Conservation (phyloP, 2,797 vertebrate genomes). For the Esox masquinongy region DNA sequence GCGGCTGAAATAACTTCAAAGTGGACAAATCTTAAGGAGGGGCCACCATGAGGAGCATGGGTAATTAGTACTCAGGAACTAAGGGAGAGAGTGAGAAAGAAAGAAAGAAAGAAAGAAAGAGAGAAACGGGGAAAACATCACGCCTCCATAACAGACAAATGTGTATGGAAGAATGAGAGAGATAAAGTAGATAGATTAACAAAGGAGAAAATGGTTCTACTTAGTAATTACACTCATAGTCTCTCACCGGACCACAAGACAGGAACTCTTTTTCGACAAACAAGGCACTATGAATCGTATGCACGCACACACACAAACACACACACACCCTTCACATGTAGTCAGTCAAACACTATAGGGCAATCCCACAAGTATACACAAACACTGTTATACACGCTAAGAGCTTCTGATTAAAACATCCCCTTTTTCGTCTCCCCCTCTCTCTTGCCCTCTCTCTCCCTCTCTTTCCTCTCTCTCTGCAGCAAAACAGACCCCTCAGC, state of each 20-base stretch:
- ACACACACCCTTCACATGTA: background rate
- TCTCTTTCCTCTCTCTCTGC: background rate
- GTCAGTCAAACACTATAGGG: background rate
- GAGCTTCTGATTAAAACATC: conserved; percentile 26
- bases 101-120: conserved; percentile 13
- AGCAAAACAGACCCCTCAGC: background rate
- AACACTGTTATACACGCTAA: conserved; percentile 12
- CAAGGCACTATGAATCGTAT: background rate
- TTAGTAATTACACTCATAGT: conserved; percentile 36
- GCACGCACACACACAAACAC: conserved; percentile 26
- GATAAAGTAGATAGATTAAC: conserved; percentile 29
- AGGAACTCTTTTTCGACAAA: conserved; percentile 43
- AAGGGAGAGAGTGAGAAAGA: conserved; percentile 38
- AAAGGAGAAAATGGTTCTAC: conserved; percentile 24
- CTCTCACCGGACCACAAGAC: conserved; percentile 28
- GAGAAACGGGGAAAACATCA: conserved; percentile 17
- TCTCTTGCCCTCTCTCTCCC: background rate
- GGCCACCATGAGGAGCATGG: conserved; percentile 60
- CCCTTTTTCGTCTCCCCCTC: background rate
- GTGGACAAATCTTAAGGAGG: conserved; percentile 51
- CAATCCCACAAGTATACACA: background rate
- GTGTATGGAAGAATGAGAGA: conserved; percentile 27
- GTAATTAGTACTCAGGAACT: conserved; percentile 65
- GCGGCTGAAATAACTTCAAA: conserved; percentile 75
- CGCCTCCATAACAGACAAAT: background rate